These are phyloP conservation scores for Bradypodion pumilum DNA, from an alignment of 2,797 vertebrate genomes.

Conservation along the genomic window DNA sequence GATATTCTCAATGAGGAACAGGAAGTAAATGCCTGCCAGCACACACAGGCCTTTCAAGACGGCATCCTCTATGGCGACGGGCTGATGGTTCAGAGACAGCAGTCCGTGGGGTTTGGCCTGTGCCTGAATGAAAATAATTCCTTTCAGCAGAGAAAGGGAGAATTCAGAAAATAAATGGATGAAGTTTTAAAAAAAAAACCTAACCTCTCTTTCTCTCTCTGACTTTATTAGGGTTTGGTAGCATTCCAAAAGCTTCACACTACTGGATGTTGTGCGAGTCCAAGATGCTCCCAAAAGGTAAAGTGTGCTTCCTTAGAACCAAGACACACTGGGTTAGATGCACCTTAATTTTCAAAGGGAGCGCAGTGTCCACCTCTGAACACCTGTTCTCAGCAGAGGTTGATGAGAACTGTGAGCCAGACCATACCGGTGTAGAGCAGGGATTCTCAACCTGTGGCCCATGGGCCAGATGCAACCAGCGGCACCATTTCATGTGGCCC, in stretches of 20 bases:
- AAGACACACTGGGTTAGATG: background rate
- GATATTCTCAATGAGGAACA: conserved; percentile 80
- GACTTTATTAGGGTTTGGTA: background rate
- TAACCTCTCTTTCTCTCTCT: no score
- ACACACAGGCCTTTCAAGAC: conserved; percentile 69
- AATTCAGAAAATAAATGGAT: background rate
- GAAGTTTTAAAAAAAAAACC: background rate
- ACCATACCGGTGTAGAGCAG: no score
- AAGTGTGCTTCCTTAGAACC: background rate
- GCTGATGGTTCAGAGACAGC: background rate
- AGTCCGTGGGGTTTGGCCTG: conserved; percentile 47
- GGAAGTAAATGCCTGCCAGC: conserved; percentile 80
- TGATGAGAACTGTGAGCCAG: background rate
- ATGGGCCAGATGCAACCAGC: no score
- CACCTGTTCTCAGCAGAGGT: background rate
- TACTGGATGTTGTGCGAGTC: no score
- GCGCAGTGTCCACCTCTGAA: background rate
- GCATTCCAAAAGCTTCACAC: no score
- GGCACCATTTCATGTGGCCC: no score
- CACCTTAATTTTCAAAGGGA: no score
- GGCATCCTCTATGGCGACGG: background rate
- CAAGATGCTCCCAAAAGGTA: background rate
- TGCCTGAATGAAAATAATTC: conserved; percentile 59
- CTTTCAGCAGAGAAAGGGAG: conserved; percentile 3
- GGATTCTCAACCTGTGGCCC: no score